A percentile compares a stretch with the other conserved stretches of the same genome.
Conservation (phyloP, 2,888 invertebrate genomes). For the Rhagonycha fulva region DNA sequence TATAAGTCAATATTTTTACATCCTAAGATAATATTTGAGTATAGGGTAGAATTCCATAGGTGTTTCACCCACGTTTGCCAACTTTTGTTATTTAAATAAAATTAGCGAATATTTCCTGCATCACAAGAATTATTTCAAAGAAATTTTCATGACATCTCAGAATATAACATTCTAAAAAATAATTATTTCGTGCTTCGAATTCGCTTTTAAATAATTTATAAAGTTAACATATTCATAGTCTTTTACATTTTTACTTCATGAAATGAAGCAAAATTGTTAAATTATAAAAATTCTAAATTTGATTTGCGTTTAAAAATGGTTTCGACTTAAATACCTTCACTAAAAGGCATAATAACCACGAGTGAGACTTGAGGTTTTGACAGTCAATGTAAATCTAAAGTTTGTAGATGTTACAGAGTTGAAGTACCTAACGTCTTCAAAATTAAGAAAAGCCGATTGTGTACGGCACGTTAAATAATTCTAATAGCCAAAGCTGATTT, state of each 20-base stretch:
- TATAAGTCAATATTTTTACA: constrained; percentile 5
- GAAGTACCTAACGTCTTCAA: not conserved
- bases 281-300: not conserved
- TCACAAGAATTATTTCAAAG: not conserved
- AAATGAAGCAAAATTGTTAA: not conserved
- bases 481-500: not conserved
- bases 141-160: not conserved
- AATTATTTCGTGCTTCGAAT: not conserved
- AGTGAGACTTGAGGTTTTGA: not conserved
- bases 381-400: not conserved
- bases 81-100: not conserved
- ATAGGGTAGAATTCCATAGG: not conserved
- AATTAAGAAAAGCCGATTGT: not conserved
- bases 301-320: not conserved
- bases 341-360: not conserved
- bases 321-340: not conserved
- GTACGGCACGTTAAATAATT: not conserved
- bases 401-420: not conserved
- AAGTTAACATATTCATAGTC: not conserved
- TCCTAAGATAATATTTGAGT: constrained; percentile 15
- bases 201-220: not conserved
- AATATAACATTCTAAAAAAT: not conserved
- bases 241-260: not conserved
- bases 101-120: not conserved
- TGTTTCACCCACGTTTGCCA: not conserved